phyloP scores from a whole-genome alignment of 2,888 invertebrate genomes.

The Pandemis corylana region DNA sequence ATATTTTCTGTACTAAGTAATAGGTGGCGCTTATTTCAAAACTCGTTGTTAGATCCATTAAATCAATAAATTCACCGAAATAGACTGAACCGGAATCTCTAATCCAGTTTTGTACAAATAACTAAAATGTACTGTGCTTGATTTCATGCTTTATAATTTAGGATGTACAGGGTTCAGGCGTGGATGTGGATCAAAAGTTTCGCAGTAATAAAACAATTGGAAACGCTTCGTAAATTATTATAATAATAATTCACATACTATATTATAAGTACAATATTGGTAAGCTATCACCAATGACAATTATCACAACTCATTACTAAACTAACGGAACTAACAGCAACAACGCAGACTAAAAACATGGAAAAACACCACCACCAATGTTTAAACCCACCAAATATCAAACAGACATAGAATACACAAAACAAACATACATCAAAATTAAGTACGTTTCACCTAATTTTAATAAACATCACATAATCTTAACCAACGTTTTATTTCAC shows the following conservation, averaged over 20 bases:
- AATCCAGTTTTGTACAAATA: no score
- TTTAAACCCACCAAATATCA: neutral
- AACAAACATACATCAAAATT: neutral
- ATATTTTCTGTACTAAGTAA: neutral
- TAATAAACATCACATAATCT: neutral
- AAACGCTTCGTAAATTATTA: conserved; percentile 34
- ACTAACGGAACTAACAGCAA: conserved; percentile 9
- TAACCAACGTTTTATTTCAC: neutral
- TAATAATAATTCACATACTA: conserved; percentile 21
- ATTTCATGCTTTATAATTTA: no score
- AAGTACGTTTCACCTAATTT: neutral
- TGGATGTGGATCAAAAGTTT: neutral
- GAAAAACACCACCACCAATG: conserved; percentile 21
- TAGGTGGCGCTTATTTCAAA: conserved; percentile 20
- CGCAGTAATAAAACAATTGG: conserved; percentile 8
- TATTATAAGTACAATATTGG: conserved; percentile 19
- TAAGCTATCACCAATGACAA: conserved; percentile 15
- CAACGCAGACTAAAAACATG: neutral
- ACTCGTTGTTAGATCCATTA: no score
- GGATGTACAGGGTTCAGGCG: neutral
- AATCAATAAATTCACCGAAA: no score
- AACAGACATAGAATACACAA: neutral
- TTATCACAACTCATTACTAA: conserved; percentile 27
- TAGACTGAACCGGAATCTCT: neutral
- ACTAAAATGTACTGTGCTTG: no score